phyloP scores from a whole-genome alignment of 2,113 vertebrate genomes.

The Xiphorhynchus elegans region DNA sequence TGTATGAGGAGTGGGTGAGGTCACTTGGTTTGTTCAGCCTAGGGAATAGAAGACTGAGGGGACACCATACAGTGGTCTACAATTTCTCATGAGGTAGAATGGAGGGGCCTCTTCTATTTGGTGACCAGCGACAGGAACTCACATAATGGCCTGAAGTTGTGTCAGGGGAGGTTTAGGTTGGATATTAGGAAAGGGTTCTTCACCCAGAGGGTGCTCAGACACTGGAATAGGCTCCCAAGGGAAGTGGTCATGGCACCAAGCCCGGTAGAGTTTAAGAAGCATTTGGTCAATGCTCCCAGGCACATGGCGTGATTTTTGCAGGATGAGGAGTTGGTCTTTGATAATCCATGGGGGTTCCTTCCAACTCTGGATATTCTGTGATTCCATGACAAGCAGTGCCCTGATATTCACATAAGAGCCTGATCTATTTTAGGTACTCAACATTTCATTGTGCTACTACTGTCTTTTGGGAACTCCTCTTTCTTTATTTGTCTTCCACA shows the following conservation, averaged over 20 bases:
- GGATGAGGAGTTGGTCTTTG: not conserved
- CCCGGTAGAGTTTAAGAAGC: not conserved
- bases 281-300: not conserved
- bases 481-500: not conserved
- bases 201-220: not conserved
- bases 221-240: not conserved
- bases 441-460: not conserved
- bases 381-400: not conserved
- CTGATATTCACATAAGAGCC: not conserved
- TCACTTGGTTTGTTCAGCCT: not conserved
- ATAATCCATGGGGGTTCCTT: not conserved
- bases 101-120: not conserved
- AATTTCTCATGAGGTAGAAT: not conserved
- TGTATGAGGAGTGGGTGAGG: not conserved
- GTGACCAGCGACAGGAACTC: not conserved
- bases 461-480: not conserved
- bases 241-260: not conserved
- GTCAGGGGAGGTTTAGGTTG: not conserved
- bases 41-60: not conserved
- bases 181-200: not conserved
- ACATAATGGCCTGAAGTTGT: not conserved
- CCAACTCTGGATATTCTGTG: not conserved
- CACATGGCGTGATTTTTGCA: not conserved
- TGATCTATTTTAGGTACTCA: not conserved
- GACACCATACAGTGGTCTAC: not conserved